Conservation (phyloP, 2,888 invertebrate species). For the Panzeria rudis region DNA sequence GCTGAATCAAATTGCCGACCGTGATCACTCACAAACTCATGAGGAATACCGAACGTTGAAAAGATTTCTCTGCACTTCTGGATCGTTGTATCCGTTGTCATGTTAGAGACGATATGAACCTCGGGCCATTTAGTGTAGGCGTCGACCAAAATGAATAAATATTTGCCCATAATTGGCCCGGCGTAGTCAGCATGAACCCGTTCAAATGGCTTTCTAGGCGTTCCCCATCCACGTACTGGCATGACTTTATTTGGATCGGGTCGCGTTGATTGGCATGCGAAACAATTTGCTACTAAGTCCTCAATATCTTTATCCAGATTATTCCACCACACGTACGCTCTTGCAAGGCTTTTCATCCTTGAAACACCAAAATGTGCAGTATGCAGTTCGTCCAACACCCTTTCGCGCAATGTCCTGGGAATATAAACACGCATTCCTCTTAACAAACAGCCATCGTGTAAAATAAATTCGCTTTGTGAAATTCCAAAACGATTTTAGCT, state of each 20-base stretch:
- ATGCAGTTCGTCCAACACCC: slow-evolving; percentile 68
- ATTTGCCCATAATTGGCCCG: slow-evolving; percentile 65
- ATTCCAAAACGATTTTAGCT: slow-evolving; percentile 54
- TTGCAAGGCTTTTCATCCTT: slow-evolving; percentile 70
- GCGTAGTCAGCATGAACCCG: slow-evolving; percentile 73
- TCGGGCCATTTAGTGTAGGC: slow-evolving; percentile 75
- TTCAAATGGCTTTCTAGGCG: slow-evolving; percentile 65
- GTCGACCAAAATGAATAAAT: slow-evolving; percentile 68
- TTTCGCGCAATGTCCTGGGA: slow-evolving; percentile 60
- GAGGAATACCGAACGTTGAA: too few species aligned
- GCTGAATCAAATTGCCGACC: slow-evolving; percentile 63
- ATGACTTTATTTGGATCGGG: slow-evolving; percentile 31
- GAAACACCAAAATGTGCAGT: slow-evolving; percentile 66
- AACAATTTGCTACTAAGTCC: slow-evolving; percentile 59
- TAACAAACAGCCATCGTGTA: slow-evolving; percentile 71
- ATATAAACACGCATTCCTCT: slow-evolving; percentile 70
- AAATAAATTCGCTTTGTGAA: slow-evolving; percentile 56
- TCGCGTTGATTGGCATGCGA: slow-evolving; percentile 59
- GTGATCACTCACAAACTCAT: too few species aligned
- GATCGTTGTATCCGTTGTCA: slow-evolving; percentile 69
- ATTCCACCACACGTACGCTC: slow-evolving; percentile 74
- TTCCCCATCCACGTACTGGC: slow-evolving; percentile 54
- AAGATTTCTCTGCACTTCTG: slow-evolving; percentile 40
- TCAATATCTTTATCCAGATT: slow-evolving; percentile 65
- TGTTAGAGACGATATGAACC: slow-evolving; percentile 70